phyloP scores from a whole-genome alignment of 1,140 invertebrate species.

The Trachymyrmex cornetzi region DNA sequence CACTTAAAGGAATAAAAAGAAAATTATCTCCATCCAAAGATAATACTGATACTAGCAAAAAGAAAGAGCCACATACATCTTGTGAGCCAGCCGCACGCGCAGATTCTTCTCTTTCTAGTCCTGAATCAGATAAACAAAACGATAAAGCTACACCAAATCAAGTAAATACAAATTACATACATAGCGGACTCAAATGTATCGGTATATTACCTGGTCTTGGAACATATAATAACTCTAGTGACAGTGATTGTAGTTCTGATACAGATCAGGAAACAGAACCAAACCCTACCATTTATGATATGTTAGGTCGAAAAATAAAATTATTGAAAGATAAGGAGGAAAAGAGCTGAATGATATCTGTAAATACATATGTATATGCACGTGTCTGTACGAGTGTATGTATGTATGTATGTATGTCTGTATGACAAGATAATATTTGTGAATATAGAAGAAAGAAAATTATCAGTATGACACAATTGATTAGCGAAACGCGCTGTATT shows the following conservation, averaged over 20 bases:
- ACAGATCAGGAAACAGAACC: slow-evolving; percentile 87
- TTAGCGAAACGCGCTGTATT: neutral
- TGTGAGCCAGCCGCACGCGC: slow-evolving; percentile 52
- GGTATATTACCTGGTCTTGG: slow-evolving; percentile 93
- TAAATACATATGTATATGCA: slow-evolving; percentile 1
- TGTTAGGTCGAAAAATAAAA: slow-evolving; percentile 88
- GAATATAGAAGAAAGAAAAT: slow-evolving; percentile 16
- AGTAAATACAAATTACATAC: slow-evolving; percentile 30
- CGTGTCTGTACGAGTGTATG: neutral
- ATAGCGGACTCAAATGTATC: slow-evolving; percentile 89
- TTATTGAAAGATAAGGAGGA: slow-evolving; percentile 78
- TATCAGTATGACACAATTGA: neutral
- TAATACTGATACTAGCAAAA: slow-evolving; percentile 73
- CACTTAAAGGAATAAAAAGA: slow-evolving; percentile 85
- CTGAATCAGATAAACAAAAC: slow-evolving; percentile 22
- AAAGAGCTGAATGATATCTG: slow-evolving; percentile 75
- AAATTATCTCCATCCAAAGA: slow-evolving; percentile 88
- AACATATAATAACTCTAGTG: slow-evolving; percentile 91
- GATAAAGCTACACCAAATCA: slow-evolving; percentile 28
- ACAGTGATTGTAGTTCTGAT: slow-evolving; percentile 89
- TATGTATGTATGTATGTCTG: neutral
- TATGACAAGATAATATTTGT: slow-evolving; percentile 14
- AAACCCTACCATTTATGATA: slow-evolving; percentile 85
- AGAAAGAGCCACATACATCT: slow-evolving; percentile 52
- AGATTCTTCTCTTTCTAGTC: slow-evolving; percentile 24